phyloP scores from a whole-genome alignment of 2,888 invertebrate species.

The Idaea biselata region DNA sequence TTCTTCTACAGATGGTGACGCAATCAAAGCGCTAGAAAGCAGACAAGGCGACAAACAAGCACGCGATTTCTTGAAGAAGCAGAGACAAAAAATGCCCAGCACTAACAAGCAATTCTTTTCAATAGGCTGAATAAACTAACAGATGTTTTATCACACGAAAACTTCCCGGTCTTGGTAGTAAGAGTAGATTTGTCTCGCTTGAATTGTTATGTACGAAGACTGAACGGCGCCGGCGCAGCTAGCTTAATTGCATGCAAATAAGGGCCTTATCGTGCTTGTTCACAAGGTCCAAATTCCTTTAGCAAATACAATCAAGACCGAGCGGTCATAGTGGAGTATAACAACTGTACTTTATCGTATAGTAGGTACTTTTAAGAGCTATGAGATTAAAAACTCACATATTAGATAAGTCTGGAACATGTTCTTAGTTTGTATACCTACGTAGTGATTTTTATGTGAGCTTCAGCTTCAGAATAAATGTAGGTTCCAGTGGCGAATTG shows the following conservation, averaged over 20 bases:
- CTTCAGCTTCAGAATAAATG: too few relatives aligned
- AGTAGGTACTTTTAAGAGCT: neutral
- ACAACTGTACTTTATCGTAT: neutral
- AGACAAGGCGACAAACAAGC: conserved; percentile 94
- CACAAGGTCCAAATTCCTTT: too few relatives aligned
- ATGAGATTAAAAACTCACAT: conserved; percentile 3
- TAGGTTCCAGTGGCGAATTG: too few relatives aligned
- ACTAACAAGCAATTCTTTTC: conserved; percentile 65
- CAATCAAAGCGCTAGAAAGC: conserved; percentile 88
- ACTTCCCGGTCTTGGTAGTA: too few relatives aligned
- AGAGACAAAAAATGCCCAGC: conserved; percentile 82
- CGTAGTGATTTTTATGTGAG: too few relatives aligned
- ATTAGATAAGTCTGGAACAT: conserved; percentile 4
- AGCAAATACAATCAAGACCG: too few relatives aligned
- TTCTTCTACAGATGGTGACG: conserved; percentile 83
- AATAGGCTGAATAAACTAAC: conserved; percentile 48
- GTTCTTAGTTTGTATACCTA: conserved; percentile 2
- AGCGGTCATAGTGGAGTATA: too few relatives aligned
- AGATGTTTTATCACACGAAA: neutral
- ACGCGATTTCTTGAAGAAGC: conserved; percentile 91
- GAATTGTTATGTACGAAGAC: too few relatives aligned
- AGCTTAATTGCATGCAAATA: too few relatives aligned
- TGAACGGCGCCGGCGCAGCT: too few relatives aligned
- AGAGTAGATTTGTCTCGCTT: too few relatives aligned
- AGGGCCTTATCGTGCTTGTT: too few relatives aligned